phyloP scores from a whole-genome alignment of 2,797 vertebrate species.

The Lacerta bilineata region DNA sequence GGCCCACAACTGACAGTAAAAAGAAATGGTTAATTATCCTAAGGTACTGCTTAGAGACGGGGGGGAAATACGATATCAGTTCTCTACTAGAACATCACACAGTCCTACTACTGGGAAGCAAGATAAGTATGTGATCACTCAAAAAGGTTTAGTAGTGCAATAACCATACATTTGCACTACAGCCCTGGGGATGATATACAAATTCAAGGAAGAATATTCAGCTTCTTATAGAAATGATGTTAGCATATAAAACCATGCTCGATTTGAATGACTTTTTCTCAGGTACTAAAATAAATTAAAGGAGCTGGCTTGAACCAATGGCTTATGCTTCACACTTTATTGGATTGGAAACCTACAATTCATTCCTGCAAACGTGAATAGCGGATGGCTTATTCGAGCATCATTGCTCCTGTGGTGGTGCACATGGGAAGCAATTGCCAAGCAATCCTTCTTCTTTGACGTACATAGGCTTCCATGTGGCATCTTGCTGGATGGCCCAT shows the following conservation, averaged over 20 bases:
- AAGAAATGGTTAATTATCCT: background rate
- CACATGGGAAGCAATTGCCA: background rate
- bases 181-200: background rate
- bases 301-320: background rate
- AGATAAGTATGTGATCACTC: background rate
- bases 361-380: too few species aligned
- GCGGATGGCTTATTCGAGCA: background rate
- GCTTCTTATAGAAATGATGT: background rate
- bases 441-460: too few species aligned
- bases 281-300: background rate
- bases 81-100: background rate
- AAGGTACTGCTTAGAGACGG: too few species aligned
- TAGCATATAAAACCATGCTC: background rate
- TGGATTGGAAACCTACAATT: too few species aligned
- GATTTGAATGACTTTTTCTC: background rate
- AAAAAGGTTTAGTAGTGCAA: background rate
- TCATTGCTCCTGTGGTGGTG: background rate
- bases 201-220: slow-evolving; percentile 13
- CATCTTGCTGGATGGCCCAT: too few species aligned
- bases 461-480: too few species aligned
- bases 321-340: background rate
- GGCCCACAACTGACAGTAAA: background rate
- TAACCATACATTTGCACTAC: background rate
- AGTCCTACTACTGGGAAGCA: background rate
- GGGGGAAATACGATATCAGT: too few species aligned